Conservation (phyloP, 2,797 vertebrate genomes). For the Pipistrellus pipistrellus region DNA sequence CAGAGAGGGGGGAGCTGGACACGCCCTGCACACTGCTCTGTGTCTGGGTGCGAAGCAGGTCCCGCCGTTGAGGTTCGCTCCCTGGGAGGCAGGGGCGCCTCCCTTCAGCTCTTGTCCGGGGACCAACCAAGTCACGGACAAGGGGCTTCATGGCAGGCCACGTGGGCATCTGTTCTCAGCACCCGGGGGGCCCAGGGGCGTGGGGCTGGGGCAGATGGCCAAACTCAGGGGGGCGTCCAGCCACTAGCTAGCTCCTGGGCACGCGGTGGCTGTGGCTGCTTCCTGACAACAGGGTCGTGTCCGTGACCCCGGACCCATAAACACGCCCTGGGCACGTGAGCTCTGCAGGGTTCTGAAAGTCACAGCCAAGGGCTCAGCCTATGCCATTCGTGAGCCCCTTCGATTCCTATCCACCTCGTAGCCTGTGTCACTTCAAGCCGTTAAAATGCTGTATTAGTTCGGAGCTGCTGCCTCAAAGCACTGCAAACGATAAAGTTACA, state of each 20-base stretch:
- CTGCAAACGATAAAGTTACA: background rate
- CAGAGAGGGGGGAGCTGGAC: background rate
- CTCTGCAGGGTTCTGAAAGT: background rate
- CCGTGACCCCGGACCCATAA: fast-evolving
- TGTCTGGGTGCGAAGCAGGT: background rate
- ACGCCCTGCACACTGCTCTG: background rate
- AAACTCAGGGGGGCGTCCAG: background rate
- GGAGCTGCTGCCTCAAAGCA: background rate
- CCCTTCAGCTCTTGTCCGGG: background rate
- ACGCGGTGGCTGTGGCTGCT: background rate
- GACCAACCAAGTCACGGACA: background rate
- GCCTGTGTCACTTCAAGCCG: background rate
- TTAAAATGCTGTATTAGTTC: background rate
- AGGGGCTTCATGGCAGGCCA: background rate
- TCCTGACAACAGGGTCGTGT: fast-evolving
- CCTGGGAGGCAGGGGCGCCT: background rate
- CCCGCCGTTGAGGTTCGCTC: background rate
- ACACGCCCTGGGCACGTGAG: background rate
- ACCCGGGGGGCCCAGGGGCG: background rate
- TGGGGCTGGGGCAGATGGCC: background rate
- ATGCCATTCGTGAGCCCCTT: background rate
- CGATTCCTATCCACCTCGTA: background rate
- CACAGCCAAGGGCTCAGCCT: background rate
- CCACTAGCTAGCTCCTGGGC: background rate
- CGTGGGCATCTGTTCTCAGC: background rate